Base-by-base conservation (phyloP, 2,797 vertebrate species). In the Acipenser oxyrinchus region DNA sequence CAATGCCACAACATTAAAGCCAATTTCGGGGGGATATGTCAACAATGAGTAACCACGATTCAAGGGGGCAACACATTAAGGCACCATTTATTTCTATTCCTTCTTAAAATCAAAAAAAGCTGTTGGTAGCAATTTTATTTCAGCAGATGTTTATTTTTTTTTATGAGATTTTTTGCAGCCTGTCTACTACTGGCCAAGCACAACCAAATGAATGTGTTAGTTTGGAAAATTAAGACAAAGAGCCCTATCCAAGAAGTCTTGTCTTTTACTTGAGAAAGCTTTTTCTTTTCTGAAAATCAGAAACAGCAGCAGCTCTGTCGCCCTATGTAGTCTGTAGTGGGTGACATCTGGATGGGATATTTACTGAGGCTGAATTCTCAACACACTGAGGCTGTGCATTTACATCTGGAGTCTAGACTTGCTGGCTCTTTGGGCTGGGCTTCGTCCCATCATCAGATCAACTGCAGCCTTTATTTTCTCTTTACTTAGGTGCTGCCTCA, bases 371-470 rank as follows among this genome's bases (percentile, higher is more conserved):
- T 67, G 80, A 0, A 72, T 76, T 71, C 69, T 82, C 80, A 83
- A 74, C 74, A 79, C 71, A 52, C 71, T 75, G 75, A 76, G 74
- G 73, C 75, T 82, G 67, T 73, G 73, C 60, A 12, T 71, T 77
- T 79, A 90, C 92, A 93, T 93, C 92, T 94, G 90, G 86, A 92
- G 90, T 93, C 91, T 91, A 92, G 91, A 92, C 90, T 87, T 82
- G 80, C 78, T 81, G 87, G 83, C 88, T 89, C 83, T 86, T 71
- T 74, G 80, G 69, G 77, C 75, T 75, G 78, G 76, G 67, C 77
- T 76, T 72, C 2, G 49, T 78, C 74, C 69, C 73, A 69, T 76
- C 72, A 79, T 67, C 64, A 66, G 69, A 75, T 74, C 73, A 66
- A 66, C 72, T 55, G 51, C 66, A 37, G 59, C 60, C 23, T 69